Base-by-base conservation (phyloP, 2,888 invertebrate genomes). In the Apamea monoglypha region DNA sequence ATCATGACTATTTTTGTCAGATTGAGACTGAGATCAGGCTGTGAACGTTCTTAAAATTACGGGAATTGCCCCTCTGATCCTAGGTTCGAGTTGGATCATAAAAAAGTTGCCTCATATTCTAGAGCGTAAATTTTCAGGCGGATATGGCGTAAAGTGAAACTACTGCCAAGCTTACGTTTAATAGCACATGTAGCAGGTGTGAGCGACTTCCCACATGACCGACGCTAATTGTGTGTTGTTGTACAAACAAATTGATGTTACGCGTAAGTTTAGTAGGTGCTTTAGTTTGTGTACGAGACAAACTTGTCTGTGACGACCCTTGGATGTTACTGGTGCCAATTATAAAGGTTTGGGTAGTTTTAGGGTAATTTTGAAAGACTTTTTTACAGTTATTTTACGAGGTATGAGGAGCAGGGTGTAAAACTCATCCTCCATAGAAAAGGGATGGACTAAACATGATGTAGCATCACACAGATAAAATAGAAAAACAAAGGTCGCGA, bases 181-280 rank as follows among this genome's bases (percentile, higher is more conserved):
- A 74, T 67, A 73, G 18, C 21, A 88, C 87, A 93, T 88, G 94
- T 90, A 93, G 90, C 96, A 96, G 95, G 95, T 96, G 95, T 90
- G 87, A 85, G 79, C 88, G 87, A 92, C 92, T 91, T 87, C 88
- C 92, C 92, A 89, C 91, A 92, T 90, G 91, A 90, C 90, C 90
- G 88, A 89, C 90, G 92, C 94, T 95, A 96, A 96, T 96, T 94
- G 94, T 94, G 90, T 91, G 93, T 93, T 95, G 94, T 96, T 95
- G 92, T 94, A 94, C 92, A 94, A 95, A 95, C 94, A 95, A 95
- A 95, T 95, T 95, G 94, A 93, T 94, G 94, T 94, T 92, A 88
- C 90, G 91, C 88, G 84, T 92, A 93, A 95, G 92, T 95, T 95
- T 84, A n/a, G 63, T 21, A 18, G 25, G 56, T 14, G n/a, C 86